Evolutionary conservation across 1,140 invertebrate genomes (phyloP), one percentile per base, ranked within the genome.

Genomic region (Condylostylus longicornis): DNA sequence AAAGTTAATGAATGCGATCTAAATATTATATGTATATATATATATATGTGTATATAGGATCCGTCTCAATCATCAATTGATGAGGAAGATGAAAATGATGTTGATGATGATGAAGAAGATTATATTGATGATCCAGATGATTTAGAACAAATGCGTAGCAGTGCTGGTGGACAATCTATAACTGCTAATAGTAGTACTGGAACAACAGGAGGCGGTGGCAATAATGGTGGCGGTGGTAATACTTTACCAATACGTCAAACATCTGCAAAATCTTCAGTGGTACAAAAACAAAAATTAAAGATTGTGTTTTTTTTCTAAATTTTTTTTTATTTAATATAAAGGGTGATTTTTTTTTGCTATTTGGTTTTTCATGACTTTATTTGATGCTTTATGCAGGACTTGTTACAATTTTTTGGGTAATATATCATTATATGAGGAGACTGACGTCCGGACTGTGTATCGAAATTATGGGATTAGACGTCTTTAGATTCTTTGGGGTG

Each of bases 1-100:
- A n/a, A n/a, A n/a, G n/a, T n/a, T n/a, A n/a, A n/a, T n/a, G n/a
- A n/a, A n/a, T n/a, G n/a, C n/a, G n/a, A n/a, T n/a, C n/a, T n/a
- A n/a, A n/a, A n/a, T n/a, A n/a, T n/a, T n/a, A n/a, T n/a, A n/a
- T n/a, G n/a, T n/a, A n/a, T n/a, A n/a, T n/a, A n/a, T n/a, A n/a
- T n/a, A n/a, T n/a, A n/a, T n/a, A n/a, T n/a, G n/a, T n/a, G n/a
- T n/a, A n/a, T n/a, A 15, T 32, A 41, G 40, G 40, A 41, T 14
- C 19, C 34, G 37, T 41, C 40, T 15, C 27, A 41, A 8, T 41
- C 40, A 10, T 41, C 40, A n/a, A 32, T 37, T 19, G 40, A 41
- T 22, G 40, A 41, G 9, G 40, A 41, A 17, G 33, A 17, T 15
- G 40, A 41, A 36, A 35, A 33, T 10, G 25, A 40, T 19, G 31